Conservation (phyloP, 2,888 invertebrate species). For the Gastracanthus pulcherrimus region DNA sequence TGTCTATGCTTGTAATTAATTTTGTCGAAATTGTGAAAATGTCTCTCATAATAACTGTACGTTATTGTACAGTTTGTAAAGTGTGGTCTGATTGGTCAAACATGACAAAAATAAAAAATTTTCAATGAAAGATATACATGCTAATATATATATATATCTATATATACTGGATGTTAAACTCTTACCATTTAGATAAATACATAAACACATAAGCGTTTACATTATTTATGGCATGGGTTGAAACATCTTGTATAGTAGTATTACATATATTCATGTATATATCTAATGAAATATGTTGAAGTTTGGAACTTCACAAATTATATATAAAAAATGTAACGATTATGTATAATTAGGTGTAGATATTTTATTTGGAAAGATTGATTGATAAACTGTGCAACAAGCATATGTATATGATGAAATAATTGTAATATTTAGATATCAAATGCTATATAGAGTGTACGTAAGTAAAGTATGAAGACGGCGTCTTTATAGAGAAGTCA, state of each 20-base stretch:
- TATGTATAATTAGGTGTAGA: conserved; percentile 45
- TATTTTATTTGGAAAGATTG: conserved; percentile 47
- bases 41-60: conserved; percentile 52
- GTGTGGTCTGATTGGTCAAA: conserved; percentile 64
- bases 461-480: not conserved
- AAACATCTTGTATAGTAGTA: conserved; percentile 37
- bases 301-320: conserved; percentile 16
- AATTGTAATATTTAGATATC: conserved; percentile 24
- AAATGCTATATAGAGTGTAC: conserved; percentile 3
- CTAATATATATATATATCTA: conserved; percentile 43
- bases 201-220: conserved; percentile 3
- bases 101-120: conserved; percentile 54
- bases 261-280: conserved; percentile 47
- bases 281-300: conserved; percentile 11
- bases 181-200: conserved; percentile 9
- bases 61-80: conserved; percentile 65
- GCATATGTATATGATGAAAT: conserved; percentile 17
- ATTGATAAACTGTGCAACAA: conserved; percentile 35
- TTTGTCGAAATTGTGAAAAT: conserved; percentile 32
- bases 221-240: conserved; percentile 22
- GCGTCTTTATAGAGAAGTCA: not conserved
- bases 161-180: conserved; percentile 20
- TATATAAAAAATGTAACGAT: conserved; percentile 31
- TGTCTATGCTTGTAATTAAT: conserved; percentile 37
- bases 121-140: conserved; percentile 29